A percentile compares a stretch with the other conserved stretches of the same genome.
Conservation (phyloP, 1,140 invertebrate genomes). For the Melipona quadrifasciata region DNA sequence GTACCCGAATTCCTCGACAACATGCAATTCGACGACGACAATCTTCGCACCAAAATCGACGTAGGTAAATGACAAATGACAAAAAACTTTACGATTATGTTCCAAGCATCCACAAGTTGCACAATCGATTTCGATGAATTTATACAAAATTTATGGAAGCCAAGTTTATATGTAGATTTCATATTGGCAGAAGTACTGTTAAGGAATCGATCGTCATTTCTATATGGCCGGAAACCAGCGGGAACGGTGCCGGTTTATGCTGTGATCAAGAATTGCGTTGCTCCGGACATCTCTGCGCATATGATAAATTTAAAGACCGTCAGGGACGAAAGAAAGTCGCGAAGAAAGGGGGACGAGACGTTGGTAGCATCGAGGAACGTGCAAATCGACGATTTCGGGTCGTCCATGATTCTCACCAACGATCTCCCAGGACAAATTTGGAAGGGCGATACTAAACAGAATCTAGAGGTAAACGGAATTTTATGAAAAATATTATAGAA, state of each 20-base stretch:
- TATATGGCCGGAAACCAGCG: slow-evolving; percentile 84
- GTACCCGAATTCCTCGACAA: slow-evolving; percentile 85
- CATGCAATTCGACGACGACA: slow-evolving; percentile 80
- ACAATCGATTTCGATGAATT: not conserved
- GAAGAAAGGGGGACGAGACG: slow-evolving; percentile 4
- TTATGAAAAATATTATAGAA: not conserved
- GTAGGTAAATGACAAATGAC: slow-evolving; percentile 76
- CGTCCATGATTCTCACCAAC: slow-evolving; percentile 26
- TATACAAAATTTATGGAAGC: not conserved
- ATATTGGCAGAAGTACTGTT: slow-evolving; percentile 78
- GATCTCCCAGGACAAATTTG: slow-evolving; percentile 6
- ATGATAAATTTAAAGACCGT: not conserved
- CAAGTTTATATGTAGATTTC: not conserved
- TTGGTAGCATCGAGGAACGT: not conserved
- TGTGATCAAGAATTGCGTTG: slow-evolving; percentile 80
- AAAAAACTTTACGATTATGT: not conserved
- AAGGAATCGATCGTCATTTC: slow-evolving; percentile 82
- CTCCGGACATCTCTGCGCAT: slow-evolving; percentile 2
- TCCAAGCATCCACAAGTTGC: not conserved
- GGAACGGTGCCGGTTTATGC: slow-evolving; percentile 84
- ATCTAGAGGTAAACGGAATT: not conserved
- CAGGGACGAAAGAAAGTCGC: not conserved
- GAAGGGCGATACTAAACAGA: not conserved
- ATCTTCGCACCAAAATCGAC: slow-evolving; percentile 82
- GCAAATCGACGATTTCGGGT: slow-evolving; percentile 8